Conservation (phyloP, 2,113 vertebrate species). For the Ammodytes dubius region DNA sequence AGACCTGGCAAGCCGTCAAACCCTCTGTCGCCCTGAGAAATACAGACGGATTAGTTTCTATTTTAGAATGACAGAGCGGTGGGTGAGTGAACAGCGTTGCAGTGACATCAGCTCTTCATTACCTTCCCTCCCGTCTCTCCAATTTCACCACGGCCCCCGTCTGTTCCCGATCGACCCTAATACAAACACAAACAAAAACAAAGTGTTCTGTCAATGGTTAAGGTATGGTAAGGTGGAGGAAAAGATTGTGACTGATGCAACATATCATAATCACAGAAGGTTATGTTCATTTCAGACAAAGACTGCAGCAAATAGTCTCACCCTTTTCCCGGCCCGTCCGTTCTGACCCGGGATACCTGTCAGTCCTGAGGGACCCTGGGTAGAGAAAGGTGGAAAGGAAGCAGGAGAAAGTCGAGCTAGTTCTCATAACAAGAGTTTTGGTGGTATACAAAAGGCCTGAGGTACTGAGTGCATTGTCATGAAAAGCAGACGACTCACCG, state of each 20-base stretch:
- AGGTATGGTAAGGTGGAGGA: not conserved
- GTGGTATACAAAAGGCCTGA: not conserved
- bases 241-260: not conserved
- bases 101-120: slow-evolving; percentile 15
- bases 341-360: slow-evolving; percentile 76
- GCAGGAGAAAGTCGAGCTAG: not conserved
- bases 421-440: not conserved
- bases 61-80: slow-evolving; percentile 3
- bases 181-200: slow-evolving; percentile 34
- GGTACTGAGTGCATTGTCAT: slow-evolving; percentile 10
- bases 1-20: slow-evolving; percentile 96
- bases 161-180: slow-evolving; percentile 92
- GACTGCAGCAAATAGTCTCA: slow-evolving; percentile 36
- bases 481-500: slow-evolving; percentile 80
- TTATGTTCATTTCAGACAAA: not conserved
- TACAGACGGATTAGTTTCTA: not conserved
- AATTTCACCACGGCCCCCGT: slow-evolving; percentile 92
- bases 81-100: not conserved
- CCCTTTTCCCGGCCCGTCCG: slow-evolving; percentile 81
- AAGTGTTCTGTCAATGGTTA: not conserved
- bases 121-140: slow-evolving; percentile 95
- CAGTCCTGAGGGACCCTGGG: slow-evolving; percentile 78
- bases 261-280: not conserved
- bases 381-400: not conserved
- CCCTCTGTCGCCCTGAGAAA: slow-evolving; percentile 91